phyloP scores from a whole-genome alignment of 2,797 vertebrate genomes.

The Clarias platycephalus region DNA sequence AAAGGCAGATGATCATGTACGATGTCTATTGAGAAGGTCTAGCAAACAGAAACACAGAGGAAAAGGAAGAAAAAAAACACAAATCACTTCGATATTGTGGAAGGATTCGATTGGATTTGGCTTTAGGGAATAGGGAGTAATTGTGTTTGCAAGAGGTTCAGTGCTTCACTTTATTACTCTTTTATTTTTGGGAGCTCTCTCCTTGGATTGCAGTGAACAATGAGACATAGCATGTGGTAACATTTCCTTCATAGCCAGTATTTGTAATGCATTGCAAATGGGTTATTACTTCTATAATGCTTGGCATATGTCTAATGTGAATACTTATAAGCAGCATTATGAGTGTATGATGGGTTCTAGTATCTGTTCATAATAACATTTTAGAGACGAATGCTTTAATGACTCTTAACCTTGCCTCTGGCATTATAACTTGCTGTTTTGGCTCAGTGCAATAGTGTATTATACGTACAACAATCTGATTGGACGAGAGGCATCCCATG shows the following conservation, averaged over 20 bases:
- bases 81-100: slow-evolving; percentile 62
- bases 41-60: slow-evolving; percentile 51
- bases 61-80: background rate
- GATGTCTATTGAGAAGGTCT: slow-evolving; percentile 40
- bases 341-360: background rate
- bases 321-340: background rate
- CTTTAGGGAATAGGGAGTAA: slow-evolving; percentile 53
- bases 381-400: background rate
- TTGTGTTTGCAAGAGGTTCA: slow-evolving; percentile 49
- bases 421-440: background rate
- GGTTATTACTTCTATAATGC: background rate
- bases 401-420: background rate
- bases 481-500: no score
- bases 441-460: background rate
- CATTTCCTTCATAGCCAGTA: background rate
- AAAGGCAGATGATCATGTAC: slow-evolving; percentile 52
- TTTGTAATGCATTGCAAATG: background rate
- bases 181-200: slow-evolving; percentile 36
- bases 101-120: slow-evolving; percentile 67
- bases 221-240: background rate
- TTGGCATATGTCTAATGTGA: no score
- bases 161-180: slow-evolving; percentile 33
- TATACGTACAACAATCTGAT: background rate
- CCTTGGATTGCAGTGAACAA: slow-evolving; percentile 5
- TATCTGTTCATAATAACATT: background rate